Conservation (phyloP, 1,140 invertebrate genomes). For the Metaphire vulgaris region DNA sequence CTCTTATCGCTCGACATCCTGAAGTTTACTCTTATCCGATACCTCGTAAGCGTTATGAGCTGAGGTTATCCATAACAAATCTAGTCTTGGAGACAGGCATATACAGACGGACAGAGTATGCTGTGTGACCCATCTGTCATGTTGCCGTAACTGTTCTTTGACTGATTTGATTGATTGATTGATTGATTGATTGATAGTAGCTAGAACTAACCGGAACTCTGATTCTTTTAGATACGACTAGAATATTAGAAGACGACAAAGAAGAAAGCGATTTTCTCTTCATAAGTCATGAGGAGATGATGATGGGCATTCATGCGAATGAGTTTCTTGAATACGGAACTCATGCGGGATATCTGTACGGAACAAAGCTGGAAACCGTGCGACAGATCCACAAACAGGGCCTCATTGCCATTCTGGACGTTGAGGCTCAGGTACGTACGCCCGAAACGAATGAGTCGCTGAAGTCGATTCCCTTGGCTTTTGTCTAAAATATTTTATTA, state of each 20-base stretch:
- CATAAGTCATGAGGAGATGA: slow-evolving; percentile 96
- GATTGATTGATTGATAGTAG: no score
- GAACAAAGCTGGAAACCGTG: slow-evolving; percentile 96
- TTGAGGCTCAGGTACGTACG: slow-evolving; percentile 70
- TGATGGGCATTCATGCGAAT: slow-evolving; percentile 94
- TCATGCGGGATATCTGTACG: slow-evolving; percentile 98
- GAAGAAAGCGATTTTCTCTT: slow-evolving; percentile 98
- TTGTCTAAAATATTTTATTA: no score
- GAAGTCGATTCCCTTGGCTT: no score
- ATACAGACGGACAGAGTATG: background rate
- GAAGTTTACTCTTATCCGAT: slow-evolving; percentile 96
- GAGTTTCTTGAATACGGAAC: slow-evolving; percentile 99
- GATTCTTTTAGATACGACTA: slow-evolving; percentile 92
- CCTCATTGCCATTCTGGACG: slow-evolving; percentile 93
- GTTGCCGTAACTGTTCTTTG: background rate
- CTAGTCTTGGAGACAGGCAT: background rate
- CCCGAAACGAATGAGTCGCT: background rate
- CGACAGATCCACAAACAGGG: slow-evolving; percentile 88
- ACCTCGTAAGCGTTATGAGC: slow-evolving; percentile 71
- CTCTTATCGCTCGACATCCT: slow-evolving; percentile 85
- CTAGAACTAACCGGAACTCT: no score
- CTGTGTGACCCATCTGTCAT: background rate
- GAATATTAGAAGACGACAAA: slow-evolving; percentile 89
- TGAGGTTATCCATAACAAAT: background rate
- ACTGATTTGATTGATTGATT: background rate